Evolutionary conservation across 2,113 vertebrate species (phyloP), one percentile per base, ranked within the genome.

Genomic region (Triplophysa siluroides): DNA sequence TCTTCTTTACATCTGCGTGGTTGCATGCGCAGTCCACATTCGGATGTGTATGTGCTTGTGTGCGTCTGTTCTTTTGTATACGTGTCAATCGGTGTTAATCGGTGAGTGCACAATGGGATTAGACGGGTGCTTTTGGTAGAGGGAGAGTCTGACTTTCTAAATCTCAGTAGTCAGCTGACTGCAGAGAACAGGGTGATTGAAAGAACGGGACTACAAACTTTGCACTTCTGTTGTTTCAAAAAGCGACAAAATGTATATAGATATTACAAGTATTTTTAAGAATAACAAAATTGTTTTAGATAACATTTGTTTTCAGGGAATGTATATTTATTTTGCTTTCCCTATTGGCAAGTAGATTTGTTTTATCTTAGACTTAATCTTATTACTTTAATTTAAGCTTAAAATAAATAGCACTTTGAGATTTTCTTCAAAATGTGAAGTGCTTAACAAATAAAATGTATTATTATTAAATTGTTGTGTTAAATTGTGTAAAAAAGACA

Each of bases 1-100:
- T 50, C 18, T 3, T 10, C 24, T 3, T 5, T 38, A 65, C 33
- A n/a, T 21, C 21, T 47, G 43, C 21, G n/a, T 76, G 9, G 43
- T 74, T 62, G 24, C 23, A 65, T 76, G 23, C 24, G 52, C 43
- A 33, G 52, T 52, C 52, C 29, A 60, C 26, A 65, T 52, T 65
- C 16, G 26, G 41, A 19, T 79, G 66, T 67, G 64, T 24, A 45
- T 74, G 68, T 78, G 45, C 67, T 70, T 45, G 21, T 18, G 58
- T 78, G 62, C 73, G 26, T 78, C 23, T 45, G 70, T 69, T 45
- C 60, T 79, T 78, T 64, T 78, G 82, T 80, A 54, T 78, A 62
- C 26, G 66, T 70, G 78, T 65, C 78, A 71, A 14, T 72, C 78
- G 64, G 67, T 85, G 78, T 76, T 63, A 82, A 78, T 68, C 24